Conservation (phyloP, 2,888 invertebrate genomes). For the Andrena fulva region DNA sequence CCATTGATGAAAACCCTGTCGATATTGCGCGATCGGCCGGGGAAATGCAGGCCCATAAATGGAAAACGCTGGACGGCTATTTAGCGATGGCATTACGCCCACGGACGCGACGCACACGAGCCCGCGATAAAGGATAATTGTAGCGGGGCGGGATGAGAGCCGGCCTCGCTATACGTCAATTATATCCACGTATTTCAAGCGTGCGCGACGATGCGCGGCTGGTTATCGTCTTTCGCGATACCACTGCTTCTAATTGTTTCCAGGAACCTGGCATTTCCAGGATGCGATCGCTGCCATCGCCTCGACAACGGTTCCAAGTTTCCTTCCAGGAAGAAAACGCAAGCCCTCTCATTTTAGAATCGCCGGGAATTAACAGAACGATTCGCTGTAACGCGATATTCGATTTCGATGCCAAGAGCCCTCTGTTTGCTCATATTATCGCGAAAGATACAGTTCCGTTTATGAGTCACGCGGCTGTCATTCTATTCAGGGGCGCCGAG, state of each 20-base stretch:
- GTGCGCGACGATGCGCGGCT: conserved; percentile 61
- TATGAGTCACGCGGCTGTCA: conserved; percentile 5
- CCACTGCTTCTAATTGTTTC: conserved; percentile 72
- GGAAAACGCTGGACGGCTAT: conserved; percentile 56
- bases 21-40: conserved; percentile 47
- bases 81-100: conserved; percentile 72
- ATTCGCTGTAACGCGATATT: no score
- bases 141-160: conserved; percentile 25
- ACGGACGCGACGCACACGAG: conserved; percentile 57
- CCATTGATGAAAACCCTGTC: conserved; percentile 57
- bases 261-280: conserved; percentile 69
- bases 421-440: not conserved
- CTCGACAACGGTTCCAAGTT: not conserved
- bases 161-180: conserved; percentile 72
- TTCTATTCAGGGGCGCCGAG: conserved; percentile 37
- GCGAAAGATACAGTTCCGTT: conserved; percentile 13
- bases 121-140: conserved; percentile 77
- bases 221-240: conserved; percentile 68
- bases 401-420: not conserved
- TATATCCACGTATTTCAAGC: conserved; percentile 75
- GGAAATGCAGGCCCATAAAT: conserved; percentile 51
- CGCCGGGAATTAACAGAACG: no score
- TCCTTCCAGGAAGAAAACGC: not conserved
- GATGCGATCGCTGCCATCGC: not conserved
- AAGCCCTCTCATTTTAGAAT: no score